Conservation (phyloP, 2,113 vertebrate genomes). For the Ranitomeya variabilis region DNA sequence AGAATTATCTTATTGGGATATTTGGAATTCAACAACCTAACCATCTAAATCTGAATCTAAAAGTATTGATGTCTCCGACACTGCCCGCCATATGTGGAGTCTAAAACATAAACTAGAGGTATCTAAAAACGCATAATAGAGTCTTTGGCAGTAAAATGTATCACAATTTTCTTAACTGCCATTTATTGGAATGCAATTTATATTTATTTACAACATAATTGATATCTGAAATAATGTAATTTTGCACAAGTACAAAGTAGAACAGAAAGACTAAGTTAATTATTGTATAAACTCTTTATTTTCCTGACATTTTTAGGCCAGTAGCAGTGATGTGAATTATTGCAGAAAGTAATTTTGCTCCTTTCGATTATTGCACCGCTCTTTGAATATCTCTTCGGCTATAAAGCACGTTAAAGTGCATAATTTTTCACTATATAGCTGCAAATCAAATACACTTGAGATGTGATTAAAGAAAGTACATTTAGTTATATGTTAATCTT, state of each 20-base stretch:
- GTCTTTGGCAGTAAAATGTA: background rate
- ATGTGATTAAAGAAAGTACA: conserved; percentile 10
- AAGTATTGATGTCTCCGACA: no score
- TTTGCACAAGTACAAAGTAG: background rate
- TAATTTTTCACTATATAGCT: conserved; percentile 31
- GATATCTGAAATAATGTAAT: background rate
- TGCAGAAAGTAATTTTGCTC: background rate
- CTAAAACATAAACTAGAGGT: no score
- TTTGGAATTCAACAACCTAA: no score
- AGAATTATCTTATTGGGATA: no score
- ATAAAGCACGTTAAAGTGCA: background rate
- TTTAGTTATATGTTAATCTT: conserved; percentile 40
- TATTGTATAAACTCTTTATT: background rate
- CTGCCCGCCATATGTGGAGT: no score
- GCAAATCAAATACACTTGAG: background rate
- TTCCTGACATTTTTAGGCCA: background rate
- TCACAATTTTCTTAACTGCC: background rate
- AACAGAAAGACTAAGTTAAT: background rate
- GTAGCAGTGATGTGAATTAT: background rate
- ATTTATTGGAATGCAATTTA: background rate
- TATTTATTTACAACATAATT: background rate
- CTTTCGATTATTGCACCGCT: background rate
- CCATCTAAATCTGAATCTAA: no score
- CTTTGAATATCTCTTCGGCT: background rate
- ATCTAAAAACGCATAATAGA: no score